Evolutionary conservation across 2,888 invertebrate genomes (phyloP), one percentile per base, ranked within the genome.

Genomic region (Pseudeuparius sepicola): DNA sequence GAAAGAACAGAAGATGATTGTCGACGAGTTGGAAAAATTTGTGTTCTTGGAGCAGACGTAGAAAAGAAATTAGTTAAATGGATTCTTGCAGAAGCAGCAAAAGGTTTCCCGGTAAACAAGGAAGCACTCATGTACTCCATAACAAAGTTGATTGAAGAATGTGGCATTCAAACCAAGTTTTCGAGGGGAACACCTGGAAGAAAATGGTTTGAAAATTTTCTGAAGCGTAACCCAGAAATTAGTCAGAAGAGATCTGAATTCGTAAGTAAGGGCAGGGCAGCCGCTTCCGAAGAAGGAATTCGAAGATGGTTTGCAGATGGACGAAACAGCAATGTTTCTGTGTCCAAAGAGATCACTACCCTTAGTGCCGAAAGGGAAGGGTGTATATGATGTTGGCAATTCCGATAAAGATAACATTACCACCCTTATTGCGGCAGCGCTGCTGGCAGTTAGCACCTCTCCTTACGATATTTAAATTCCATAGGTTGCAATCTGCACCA

Each of bases 271-370:
- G 28, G 16, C 6, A 11, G 28, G 13, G 28, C 28, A 7, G 28
- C 28, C 5, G 28, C 17, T 13, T 16, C 28, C 7, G 28, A 14
- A 28, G 7, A 14, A 14, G 17, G 14, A 5, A 28, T 28, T 14
- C 15, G 28, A 14, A 10, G 10, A n/a, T 28, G 28, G 28, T 28
- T 28, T 28, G 12, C 28, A 10, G 28, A 28, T 41, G 38, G 38
- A 43, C 25, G 43, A 43, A 23, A 43, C 38, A 6, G 37, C 40
- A 11, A 28, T 43, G 7, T 41, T 26, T 31, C 34, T 37, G 15
- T 30, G 29, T 12, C 43, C 38, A 16, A 41, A 43, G 24, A 39
- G 31, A 14, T 14, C 18, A n/a, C 25, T 37, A 7, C 24, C 37
- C 16, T 26, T 40, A 2, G 40, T 14, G 9, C 11, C 13, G 18